These are phyloP conservation scores for Xylota sylvarum DNA, from an alignment of 2,888 invertebrate species.

Conservation along the genomic window DNA sequence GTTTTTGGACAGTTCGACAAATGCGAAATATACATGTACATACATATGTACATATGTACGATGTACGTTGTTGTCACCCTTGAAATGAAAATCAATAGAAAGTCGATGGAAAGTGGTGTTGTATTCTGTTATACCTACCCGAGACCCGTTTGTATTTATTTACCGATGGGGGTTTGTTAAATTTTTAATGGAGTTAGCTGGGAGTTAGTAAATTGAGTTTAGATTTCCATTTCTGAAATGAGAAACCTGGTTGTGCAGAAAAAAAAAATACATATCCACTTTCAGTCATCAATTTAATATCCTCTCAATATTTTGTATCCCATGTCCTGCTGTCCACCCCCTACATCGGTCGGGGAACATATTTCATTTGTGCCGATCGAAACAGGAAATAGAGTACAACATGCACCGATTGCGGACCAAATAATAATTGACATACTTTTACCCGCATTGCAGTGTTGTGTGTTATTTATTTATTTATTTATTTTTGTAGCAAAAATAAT, in stretches of 20 bases:
- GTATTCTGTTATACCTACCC: background rate
- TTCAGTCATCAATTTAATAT: conserved; percentile 42
- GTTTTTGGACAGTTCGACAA: conserved; percentile 22
- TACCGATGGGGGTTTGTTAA: conserved; percentile 31
- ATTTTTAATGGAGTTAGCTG: conserved; percentile 44
- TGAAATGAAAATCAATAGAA: background rate
- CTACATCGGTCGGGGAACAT: conserved; percentile 17
- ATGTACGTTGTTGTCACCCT: background rate
- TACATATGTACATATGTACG: no score
- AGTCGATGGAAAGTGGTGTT: background rate
- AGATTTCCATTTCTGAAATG: conserved; percentile 43
- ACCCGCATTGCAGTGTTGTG: conserved; percentile 60
- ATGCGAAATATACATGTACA: conserved; percentile 10
- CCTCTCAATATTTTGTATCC: conserved; percentile 29
- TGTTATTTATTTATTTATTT: conserved; percentile 60
- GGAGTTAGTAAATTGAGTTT: conserved; percentile 55
- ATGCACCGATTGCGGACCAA: conserved; percentile 48
- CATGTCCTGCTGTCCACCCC: conserved; percentile 19
- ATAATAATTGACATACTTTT: conserved; percentile 70
- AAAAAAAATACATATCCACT: background rate
- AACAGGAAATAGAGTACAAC: conserved; percentile 54
- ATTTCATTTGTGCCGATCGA: conserved; percentile 44
- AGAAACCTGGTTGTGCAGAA: background rate
- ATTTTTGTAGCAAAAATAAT: conserved; percentile 43
- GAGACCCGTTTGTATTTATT: conserved; percentile 10